Conservation (phyloP, 2,113 vertebrate species). For the Plestiodon gilberti region DNA sequence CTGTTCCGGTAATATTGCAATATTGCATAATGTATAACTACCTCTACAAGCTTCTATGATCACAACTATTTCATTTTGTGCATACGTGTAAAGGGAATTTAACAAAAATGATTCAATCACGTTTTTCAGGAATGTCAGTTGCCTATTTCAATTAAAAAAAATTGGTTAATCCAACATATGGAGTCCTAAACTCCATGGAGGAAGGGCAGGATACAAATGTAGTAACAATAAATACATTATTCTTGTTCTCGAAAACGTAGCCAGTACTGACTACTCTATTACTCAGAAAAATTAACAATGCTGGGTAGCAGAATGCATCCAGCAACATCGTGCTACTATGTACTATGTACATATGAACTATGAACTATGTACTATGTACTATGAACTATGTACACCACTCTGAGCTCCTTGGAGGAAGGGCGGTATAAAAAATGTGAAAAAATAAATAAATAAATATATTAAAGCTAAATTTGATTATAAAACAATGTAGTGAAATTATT, state of each 20-base stretch:
- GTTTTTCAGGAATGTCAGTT: background rate
- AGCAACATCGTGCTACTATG: background rate
- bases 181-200: background rate
- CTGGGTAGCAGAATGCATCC: background rate
- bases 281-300: background rate
- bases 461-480: background rate
- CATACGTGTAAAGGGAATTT: background rate
- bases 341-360: too few relatives aligned
- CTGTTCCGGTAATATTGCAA: background rate
- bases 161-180: background rate
- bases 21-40: too few relatives aligned
- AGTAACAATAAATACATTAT: background rate
- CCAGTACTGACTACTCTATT: background rate
- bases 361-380: too few relatives aligned
- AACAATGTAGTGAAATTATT: background rate
- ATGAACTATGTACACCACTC: too few relatives aligned
- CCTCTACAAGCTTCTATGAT: background rate
- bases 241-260: background rate
- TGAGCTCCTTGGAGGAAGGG: too few relatives aligned
- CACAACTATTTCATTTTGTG: too few relatives aligned
- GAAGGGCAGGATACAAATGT: background rate
- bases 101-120: background rate
- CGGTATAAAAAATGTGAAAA: too few relatives aligned
- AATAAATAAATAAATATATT: too few relatives aligned
- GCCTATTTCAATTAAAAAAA: background rate